Conservation (phyloP, 37 sponge, comb jelly and placozoan genomes). For the Theonella swinhoei region DNA sequence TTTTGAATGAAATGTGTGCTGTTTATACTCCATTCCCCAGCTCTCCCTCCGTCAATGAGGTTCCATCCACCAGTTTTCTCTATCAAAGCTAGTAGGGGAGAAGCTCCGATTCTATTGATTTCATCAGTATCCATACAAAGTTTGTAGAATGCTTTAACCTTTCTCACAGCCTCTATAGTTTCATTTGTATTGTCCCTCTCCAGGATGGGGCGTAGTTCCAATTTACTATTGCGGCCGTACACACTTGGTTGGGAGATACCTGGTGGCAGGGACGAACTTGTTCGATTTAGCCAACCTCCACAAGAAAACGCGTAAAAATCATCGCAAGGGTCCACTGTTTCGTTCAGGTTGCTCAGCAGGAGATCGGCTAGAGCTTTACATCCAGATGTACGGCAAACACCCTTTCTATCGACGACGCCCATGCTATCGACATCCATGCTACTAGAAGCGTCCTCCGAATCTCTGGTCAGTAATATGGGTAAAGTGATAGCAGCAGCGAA, state of each 20-base stretch:
- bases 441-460: too few species aligned
- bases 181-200: not conserved
- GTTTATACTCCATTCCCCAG: constrained; percentile 36
- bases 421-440: too few species aligned
- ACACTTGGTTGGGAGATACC: constrained; percentile 25
- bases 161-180: constrained; percentile 36
- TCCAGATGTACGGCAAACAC: constrained; percentile 52
- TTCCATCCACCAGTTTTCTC: constrained; percentile 35
- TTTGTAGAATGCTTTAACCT: constrained; percentile 20
- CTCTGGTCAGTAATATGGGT: too few species aligned
- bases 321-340: constrained; percentile 65
- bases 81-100: constrained; percentile 31
- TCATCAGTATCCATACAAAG: constrained; percentile 33
- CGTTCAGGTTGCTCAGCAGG: constrained; percentile 54
- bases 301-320: constrained; percentile 84
- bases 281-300: constrained; percentile 64
- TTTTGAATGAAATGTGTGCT: constrained; percentile 1
- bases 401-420: too few species aligned
- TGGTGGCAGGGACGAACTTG: constrained; percentile 52
- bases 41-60: not conserved
- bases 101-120: constrained; percentile 12
- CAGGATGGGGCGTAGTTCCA: constrained; percentile 16
- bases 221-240: constrained; percentile 1
- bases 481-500: too few species aligned
- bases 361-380: constrained; percentile 54